These are phyloP conservation scores for Spondyliosoma cantharus DNA, from an alignment of 2,797 vertebrate species.

Conservation along the genomic window DNA sequence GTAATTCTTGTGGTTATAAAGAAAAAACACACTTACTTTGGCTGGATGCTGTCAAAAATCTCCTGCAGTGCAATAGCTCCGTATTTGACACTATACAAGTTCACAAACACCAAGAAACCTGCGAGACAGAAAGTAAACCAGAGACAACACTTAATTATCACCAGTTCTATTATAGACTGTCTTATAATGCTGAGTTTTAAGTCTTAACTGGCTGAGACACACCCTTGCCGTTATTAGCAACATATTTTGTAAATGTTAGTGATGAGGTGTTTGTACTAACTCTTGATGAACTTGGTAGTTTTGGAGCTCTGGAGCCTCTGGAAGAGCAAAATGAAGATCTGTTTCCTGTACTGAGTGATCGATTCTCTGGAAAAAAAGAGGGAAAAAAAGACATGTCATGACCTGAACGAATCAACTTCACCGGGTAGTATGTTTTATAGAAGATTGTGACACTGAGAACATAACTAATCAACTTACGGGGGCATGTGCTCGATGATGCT, in stretches of 20 bases:
- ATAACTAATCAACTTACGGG: slow-evolving; percentile 83
- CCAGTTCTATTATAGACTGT: not conserved
- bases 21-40: slow-evolving; percentile 88
- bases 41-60: slow-evolving; percentile 97
- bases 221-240: not conserved
- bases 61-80: slow-evolving; percentile 96
- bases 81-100: slow-evolving; percentile 94
- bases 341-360: slow-evolving; percentile 94
- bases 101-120: slow-evolving; percentile 99
- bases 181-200: not conserved
- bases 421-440: not conserved
- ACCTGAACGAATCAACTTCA: not conserved
- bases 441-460: not conserved
- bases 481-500: slow-evolving; percentile 98
- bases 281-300: slow-evolving; percentile 98
- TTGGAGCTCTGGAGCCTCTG: slow-evolving; percentile 98
- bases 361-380: slow-evolving; percentile 85
- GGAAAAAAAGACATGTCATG: not conserved
- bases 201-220: not conserved
- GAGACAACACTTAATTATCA: not conserved
- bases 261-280: slow-evolving; percentile 81
- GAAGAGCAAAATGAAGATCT: slow-evolving; percentile 98
- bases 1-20: not conserved
- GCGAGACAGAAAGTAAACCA: slow-evolving; percentile 7
- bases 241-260: not conserved